phyloP scores from a whole-genome alignment of 2,113 vertebrate species.

The Cinclus mexicanus region DNA sequence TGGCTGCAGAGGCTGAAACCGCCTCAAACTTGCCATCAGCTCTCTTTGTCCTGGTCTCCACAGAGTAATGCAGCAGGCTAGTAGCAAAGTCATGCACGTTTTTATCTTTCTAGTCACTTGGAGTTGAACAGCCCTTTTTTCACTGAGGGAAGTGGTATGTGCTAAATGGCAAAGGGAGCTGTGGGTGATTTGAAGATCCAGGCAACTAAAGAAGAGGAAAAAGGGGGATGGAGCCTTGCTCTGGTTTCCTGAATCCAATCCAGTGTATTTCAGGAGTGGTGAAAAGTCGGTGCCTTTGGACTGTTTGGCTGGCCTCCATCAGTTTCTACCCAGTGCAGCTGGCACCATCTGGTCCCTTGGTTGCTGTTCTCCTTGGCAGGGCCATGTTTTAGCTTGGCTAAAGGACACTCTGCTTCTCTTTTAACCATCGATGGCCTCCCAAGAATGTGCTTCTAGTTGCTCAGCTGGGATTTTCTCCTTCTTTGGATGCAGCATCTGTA shows the following conservation, averaged over 20 bases:
- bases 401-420: neutral
- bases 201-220: neutral
- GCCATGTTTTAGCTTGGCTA: neutral
- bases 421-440: neutral
- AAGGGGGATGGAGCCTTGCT: neutral
- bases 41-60: neutral
- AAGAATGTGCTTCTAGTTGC: neutral
- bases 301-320: neutral
- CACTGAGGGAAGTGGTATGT: neutral
- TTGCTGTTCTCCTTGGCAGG: neutral
- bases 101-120: neutral
- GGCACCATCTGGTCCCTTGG: neutral
- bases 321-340: neutral
- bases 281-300: neutral
- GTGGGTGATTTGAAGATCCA: neutral
- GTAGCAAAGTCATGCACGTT: neutral
- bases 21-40: neutral
- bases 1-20: neutral
- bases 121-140: neutral
- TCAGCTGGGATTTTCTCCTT: neutral
- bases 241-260: neutral
- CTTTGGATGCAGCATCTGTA: neutral
- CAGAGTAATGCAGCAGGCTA: neutral
- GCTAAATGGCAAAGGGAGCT: neutral
- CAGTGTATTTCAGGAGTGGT: neutral